Percentiles rank a stretch among this genome's conserved stretches.
Conservation (phyloP, 2,113 vertebrate species). For the Seriola quinqueradiata region DNA sequence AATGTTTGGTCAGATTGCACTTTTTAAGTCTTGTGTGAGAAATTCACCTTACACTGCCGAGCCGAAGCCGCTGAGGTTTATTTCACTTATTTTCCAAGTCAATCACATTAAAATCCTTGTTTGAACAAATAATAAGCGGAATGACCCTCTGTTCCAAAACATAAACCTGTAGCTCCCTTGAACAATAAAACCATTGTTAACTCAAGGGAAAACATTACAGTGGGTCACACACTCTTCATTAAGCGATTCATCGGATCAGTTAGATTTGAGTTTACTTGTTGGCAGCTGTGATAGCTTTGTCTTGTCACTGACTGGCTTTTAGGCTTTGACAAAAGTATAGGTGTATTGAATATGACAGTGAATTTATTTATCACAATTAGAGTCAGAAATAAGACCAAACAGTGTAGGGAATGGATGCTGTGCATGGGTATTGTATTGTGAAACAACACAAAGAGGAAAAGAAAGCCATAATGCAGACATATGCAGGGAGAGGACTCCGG, state of each 20-base stretch:
- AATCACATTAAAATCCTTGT: slow-evolving; percentile 1
- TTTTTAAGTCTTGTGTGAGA: slow-evolving; percentile 12
- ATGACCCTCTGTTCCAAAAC: not conserved
- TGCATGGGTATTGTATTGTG: not conserved
- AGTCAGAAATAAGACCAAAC: not conserved
- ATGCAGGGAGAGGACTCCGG: not conserved
- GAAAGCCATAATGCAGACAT: not conserved
- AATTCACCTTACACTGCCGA: not conserved
- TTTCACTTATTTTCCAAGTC: slow-evolving; percentile 11
- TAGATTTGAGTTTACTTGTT: not conserved
- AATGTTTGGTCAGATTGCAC: not conserved
- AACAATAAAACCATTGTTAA: not conserved
- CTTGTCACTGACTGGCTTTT: not conserved
- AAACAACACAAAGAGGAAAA: slow-evolving; percentile 12
- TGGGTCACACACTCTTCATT: not conserved
- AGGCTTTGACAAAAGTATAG: too few species aligned
- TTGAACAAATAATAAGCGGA: not conserved
- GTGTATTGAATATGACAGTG: not conserved
- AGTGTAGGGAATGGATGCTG: not conserved
- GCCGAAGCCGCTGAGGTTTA: slow-evolving; percentile 9
- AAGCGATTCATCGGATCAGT: not conserved
- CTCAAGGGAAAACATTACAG: too few species aligned
- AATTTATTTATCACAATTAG: not conserved
- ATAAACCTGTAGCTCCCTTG: not conserved
- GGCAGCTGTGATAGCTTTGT: not conserved